phyloP scores from a whole-genome alignment of 1,140 invertebrate genomes.

The Hormaphis cornu region DNA sequence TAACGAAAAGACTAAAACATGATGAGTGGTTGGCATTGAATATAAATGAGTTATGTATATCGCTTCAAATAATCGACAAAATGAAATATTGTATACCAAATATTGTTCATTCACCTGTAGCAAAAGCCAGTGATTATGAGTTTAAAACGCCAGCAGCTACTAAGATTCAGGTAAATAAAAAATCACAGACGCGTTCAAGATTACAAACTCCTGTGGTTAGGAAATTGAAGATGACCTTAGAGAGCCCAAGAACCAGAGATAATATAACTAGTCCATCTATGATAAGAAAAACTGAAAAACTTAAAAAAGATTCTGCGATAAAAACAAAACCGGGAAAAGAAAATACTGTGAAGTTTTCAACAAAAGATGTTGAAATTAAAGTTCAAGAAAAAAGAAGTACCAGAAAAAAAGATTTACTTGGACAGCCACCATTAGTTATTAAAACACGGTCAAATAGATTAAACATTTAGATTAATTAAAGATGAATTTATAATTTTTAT shows the following conservation, averaged over 20 bases:
- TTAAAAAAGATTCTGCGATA: not conserved
- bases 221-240: constrained; percentile 1
- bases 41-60: not conserved
- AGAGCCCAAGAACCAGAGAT: not conserved
- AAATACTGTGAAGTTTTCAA: not conserved
- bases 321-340: not conserved
- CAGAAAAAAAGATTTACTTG: constrained; percentile 1
- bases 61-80: not conserved
- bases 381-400: constrained; percentile 1
- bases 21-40: constrained; percentile 2
- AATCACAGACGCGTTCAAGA: not conserved
- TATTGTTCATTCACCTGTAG: not conserved
- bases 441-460: not conserved
- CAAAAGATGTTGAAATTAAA: not conserved
- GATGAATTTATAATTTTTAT: too few relatives aligned
- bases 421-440: constrained; percentile 3
- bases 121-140: not conserved
- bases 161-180: not conserved
- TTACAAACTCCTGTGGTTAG: not conserved
- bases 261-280: not conserved
- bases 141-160: not conserved
- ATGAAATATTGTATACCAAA: not conserved
- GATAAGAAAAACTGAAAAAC: not conserved
- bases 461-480: constrained; percentile 20
- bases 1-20: not conserved